Conservation (phyloP, 2,113 vertebrate genomes). For the Hippocampus barbouri region DNA sequence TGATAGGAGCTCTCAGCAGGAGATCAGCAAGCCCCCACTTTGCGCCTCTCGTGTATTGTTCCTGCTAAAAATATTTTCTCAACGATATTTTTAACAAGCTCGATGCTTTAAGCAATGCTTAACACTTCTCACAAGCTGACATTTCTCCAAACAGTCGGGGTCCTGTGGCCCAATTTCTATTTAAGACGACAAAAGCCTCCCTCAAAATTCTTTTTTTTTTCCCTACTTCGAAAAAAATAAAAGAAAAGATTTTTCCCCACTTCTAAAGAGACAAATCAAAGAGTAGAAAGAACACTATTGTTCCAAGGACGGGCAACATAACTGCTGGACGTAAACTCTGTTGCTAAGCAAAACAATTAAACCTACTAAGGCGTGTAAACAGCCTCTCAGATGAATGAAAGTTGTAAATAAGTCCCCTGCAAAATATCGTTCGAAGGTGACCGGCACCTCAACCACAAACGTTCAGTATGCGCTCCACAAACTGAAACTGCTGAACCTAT, state of each 20-base stretch:
- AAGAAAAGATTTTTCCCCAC: not conserved
- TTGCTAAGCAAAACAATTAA: not conserved
- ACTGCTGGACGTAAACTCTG: not conserved
- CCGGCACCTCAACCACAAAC: no score
- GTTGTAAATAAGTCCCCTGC: not conserved
- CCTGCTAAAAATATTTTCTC: not conserved
- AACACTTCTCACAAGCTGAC: not conserved
- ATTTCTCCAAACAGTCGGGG: not conserved
- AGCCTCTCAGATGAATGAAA: not conserved
- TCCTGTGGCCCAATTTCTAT: not conserved
- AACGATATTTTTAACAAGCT: not conserved
- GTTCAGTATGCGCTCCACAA: no score
- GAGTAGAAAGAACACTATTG: not conserved
- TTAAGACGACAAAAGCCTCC: not conserved
- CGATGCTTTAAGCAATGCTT: conserved; percentile 1
- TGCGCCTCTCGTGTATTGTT: not conserved
- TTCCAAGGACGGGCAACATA: not conserved
- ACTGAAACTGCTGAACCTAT: no score
- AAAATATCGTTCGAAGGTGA: not conserved
- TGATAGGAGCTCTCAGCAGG: not conserved
- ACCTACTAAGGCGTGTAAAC: not conserved
- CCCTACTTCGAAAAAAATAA: not conserved
- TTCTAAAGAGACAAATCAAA: no score
- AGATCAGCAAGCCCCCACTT: not conserved
- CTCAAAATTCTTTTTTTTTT: not conserved